phyloP scores from a whole-genome alignment of 2,888 invertebrate genomes.

The Cepaea hortensis region DNA sequence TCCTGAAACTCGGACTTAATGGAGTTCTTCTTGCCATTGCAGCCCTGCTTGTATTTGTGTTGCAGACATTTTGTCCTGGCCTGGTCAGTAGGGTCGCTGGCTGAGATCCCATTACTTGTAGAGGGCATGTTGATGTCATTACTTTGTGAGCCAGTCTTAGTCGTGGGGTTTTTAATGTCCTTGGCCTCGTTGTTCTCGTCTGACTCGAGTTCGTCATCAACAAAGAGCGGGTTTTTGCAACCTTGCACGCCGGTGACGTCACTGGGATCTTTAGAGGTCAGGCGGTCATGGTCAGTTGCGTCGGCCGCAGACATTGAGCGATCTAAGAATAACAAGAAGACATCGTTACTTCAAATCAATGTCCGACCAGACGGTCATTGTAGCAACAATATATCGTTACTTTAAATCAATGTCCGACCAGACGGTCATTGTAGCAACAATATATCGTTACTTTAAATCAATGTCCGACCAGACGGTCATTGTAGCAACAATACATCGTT shows the following conservation, averaged over 20 bases:
- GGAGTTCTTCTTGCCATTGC: background rate
- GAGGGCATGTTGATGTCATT: background rate
- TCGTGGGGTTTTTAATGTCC: background rate
- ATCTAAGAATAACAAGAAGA: background rate
- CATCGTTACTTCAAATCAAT: background rate
- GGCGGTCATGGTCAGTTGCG: background rate
- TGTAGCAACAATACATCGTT: background rate
- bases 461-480: background rate
- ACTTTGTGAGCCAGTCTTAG: background rate
- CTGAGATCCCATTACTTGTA: background rate
- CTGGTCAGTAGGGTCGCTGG: background rate
- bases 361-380: background rate
- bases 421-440: background rate
- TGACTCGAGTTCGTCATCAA: slow-evolving; percentile 51
- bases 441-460: background rate
- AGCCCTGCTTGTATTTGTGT: slow-evolving; percentile 10
- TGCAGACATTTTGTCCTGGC: slow-evolving; percentile 6
- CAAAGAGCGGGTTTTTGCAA: slow-evolving; percentile 53
- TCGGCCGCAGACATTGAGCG: background rate
- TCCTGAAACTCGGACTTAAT: background rate
- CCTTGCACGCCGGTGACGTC: slow-evolving; percentile 42
- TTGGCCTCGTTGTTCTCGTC: slow-evolving; percentile 30
- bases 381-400: background rate
- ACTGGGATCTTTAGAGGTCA: background rate
- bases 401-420: background rate